Conservation (phyloP, 2,888 invertebrate species). For the Sepioteuthis lessoniana region DNA sequence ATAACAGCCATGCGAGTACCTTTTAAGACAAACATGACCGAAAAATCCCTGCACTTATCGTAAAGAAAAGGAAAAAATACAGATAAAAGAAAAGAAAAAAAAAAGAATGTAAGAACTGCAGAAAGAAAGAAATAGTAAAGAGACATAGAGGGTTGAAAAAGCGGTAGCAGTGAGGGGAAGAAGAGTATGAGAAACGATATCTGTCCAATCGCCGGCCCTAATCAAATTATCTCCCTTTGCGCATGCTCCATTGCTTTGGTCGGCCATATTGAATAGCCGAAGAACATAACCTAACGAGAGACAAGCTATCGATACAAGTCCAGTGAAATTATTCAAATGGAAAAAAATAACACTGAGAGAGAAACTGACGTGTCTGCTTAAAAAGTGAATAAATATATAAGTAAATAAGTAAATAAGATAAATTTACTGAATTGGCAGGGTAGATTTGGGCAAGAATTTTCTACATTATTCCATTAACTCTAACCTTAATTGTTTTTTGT, state of each 20-base stretch:
- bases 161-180: no score
- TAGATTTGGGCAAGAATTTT: no score
- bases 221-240: neutral
- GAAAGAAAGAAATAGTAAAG: neutral
- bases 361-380: no score
- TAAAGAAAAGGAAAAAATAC: no score
- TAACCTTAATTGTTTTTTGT: no score
- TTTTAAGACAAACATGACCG: neutral
- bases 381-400: no score
- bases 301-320: neutral
- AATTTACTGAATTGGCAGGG: no score
- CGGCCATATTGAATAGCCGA: constrained; percentile 19
- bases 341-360: no score
- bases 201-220: neutral
- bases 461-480: no score
- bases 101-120: neutral
- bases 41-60: neutral
- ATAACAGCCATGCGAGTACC: neutral
- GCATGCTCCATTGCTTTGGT: neutral
- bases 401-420: no score
- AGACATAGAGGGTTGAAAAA: neutral
- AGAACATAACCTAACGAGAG: neutral
- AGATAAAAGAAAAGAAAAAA: neutral
- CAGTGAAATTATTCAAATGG: neutral
- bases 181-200: neutral